Percentiles rank a stretch among this genome's conserved stretches.
These are phyloP conservation scores for Apocrypta bakeri DNA, from an alignment of 1,140 invertebrate species.

Conservation along the genomic window DNA sequence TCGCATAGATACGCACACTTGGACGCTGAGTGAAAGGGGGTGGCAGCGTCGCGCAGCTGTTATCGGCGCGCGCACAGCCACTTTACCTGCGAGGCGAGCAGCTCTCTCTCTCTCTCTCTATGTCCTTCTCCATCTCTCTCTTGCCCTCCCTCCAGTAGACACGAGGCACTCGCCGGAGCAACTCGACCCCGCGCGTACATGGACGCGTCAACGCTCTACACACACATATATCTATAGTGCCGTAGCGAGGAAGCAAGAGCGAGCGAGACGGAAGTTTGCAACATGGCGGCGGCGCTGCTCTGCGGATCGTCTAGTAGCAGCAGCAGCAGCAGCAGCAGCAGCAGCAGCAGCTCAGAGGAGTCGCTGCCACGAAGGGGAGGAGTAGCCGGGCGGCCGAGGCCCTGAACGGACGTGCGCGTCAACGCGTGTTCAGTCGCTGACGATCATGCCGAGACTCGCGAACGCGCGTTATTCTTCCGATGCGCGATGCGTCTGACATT, in stretches of 20 bases:
- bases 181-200: not conserved
- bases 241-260: not conserved
- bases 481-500: too few relatives aligned
- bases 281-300: not conserved
- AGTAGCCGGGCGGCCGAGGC: not conserved
- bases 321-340: not conserved
- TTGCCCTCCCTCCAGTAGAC: constrained; percentile 28
- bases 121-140: too few relatives aligned
- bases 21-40: constrained; percentile 50
- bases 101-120: not conserved
- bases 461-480: too few relatives aligned
- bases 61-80: constrained; percentile 6
- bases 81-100: not conserved
- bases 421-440: too few relatives aligned
- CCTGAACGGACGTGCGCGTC: not conserved
- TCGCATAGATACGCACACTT: not conserved
- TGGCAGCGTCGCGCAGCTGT: constrained; percentile 39
- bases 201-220: not conserved
- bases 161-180: constrained; percentile 40
- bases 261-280: not conserved
- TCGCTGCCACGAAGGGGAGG: not conserved
- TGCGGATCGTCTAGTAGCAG: not conserved
- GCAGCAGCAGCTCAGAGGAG: not conserved
- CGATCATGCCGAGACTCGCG: too few relatives aligned
- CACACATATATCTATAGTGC: not conserved